Evolutionary conservation across 1,140 invertebrate species (phyloP).

Genomic region (Microplitis mediator): DNA sequence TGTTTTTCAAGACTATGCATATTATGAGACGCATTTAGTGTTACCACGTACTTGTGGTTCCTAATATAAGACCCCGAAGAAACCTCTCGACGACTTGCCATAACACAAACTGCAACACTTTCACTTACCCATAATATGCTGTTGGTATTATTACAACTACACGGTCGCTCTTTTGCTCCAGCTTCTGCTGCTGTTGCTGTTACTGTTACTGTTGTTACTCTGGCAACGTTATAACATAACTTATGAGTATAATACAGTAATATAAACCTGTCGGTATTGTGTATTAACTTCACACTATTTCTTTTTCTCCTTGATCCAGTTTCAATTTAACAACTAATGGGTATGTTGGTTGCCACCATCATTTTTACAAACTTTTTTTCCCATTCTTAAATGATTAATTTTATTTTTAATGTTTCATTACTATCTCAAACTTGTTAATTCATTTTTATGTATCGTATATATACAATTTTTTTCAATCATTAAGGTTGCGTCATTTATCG

Average conservation of each 20-base stretch:
- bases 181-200: not conserved
- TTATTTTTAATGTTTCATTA: not conserved
- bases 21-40: not conserved
- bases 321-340: slow-evolving; percentile 14
- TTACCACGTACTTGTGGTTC: slow-evolving; percentile 13
- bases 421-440: too few relatives aligned
- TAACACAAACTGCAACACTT: slow-evolving; percentile 29
- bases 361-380: not conserved
- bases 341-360: not conserved
- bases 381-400: not conserved
- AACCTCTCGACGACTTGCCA: not conserved
- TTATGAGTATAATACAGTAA: slow-evolving; percentile 7
- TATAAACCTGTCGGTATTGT: slow-evolving; percentile 17
- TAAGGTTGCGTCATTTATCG: too few relatives aligned
- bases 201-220: not conserved
- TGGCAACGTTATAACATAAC: not conserved
- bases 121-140: slow-evolving; percentile 10
- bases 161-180: not conserved
- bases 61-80: slow-evolving; percentile 24
- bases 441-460: too few relatives aligned
- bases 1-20: not conserved
- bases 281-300: not conserved
- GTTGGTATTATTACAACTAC: too few relatives aligned
- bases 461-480: too few relatives aligned
- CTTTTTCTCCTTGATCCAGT: slow-evolving; percentile 30